Evolutionary conservation across 1,140 invertebrate genomes (phyloP).

Genomic region (Cydia amplana): DNA sequence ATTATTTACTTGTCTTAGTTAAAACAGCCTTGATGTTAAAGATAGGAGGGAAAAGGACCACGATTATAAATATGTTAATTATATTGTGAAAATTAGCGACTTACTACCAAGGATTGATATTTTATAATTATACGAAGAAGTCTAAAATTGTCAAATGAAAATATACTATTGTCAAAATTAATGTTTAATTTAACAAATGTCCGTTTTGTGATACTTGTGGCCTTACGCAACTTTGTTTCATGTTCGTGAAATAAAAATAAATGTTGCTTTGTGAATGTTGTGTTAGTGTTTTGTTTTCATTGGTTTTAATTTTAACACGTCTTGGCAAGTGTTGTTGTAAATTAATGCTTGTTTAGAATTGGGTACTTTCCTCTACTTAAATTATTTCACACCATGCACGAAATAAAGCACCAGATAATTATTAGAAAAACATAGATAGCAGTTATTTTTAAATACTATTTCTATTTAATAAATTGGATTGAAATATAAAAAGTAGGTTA

Average conservation of each 20-base stretch:
- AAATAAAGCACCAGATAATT: too few relatives aligned
- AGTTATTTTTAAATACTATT: too few relatives aligned
- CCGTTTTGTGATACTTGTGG: not conserved
- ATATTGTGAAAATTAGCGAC: not conserved
- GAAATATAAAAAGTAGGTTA: too few relatives aligned
- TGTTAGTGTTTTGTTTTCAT: conserved; percentile 8
- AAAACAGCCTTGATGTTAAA: not conserved
- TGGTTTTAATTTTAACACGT: not conserved
- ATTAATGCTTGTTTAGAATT: too few relatives aligned
- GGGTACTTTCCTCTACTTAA: too few relatives aligned
- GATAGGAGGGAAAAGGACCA: not conserved
- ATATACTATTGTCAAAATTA: not conserved
- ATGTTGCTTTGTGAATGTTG: conserved; percentile 6
- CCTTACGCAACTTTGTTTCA: not conserved
- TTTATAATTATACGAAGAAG: not conserved
- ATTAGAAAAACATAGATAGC: too few relatives aligned
- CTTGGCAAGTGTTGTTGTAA: not conserved
- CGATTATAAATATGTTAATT: not conserved
- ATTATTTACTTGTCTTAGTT: not conserved
- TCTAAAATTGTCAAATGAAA: not conserved
- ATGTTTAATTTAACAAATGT: not conserved
- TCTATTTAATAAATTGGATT: too few relatives aligned
- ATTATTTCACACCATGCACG: too few relatives aligned
- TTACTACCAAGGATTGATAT: not conserved
- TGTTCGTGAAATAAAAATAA: not conserved